Conservation (phyloP, 2,113 vertebrate genomes). For the Raphicerus campestris region DNA sequence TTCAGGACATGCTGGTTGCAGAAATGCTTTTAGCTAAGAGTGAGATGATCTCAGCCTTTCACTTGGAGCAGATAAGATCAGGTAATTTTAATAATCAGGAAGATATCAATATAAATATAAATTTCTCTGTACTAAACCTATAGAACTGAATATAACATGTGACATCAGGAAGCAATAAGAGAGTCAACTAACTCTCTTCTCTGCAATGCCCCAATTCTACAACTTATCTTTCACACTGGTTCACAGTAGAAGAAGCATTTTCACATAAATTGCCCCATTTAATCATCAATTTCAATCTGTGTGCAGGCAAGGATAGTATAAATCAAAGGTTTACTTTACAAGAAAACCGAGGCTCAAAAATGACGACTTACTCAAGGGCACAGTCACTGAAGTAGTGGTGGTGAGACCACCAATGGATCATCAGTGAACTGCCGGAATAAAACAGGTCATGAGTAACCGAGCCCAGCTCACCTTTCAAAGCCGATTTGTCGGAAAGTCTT, state of each 20-base stretch:
- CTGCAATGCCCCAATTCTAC: not conserved
- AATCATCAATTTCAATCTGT: not conserved
- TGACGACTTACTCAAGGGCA: not conserved
- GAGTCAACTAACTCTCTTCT: not conserved
- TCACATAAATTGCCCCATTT: not conserved
- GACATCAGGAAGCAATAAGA: not conserved
- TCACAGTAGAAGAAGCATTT: not conserved
- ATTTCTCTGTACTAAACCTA: not conserved
- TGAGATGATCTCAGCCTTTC: not conserved
- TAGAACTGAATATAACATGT: not conserved
- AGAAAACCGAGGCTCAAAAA: not conserved
- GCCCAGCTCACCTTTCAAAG: constrained; percentile 92
- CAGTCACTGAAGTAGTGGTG: not conserved
- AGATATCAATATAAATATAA: not conserved
- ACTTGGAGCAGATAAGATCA: not conserved
- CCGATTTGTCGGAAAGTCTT: constrained; percentile 95
- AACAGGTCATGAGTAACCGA: not conserved
- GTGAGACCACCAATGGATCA: not conserved
- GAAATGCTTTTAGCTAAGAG: not conserved
- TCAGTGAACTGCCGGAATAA: not conserved
- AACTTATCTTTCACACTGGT: not conserved
- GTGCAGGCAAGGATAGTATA: not conserved
- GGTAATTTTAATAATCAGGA: not conserved
- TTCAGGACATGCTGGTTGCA: not conserved
- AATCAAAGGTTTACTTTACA: not conserved